A percentile compares a stretch with the other conserved stretches of the same genome.
These are phyloP conservation scores for Epinephelus lanceolatus DNA, from an alignment of 2,113 vertebrate genomes.

Conservation along the genomic window DNA sequence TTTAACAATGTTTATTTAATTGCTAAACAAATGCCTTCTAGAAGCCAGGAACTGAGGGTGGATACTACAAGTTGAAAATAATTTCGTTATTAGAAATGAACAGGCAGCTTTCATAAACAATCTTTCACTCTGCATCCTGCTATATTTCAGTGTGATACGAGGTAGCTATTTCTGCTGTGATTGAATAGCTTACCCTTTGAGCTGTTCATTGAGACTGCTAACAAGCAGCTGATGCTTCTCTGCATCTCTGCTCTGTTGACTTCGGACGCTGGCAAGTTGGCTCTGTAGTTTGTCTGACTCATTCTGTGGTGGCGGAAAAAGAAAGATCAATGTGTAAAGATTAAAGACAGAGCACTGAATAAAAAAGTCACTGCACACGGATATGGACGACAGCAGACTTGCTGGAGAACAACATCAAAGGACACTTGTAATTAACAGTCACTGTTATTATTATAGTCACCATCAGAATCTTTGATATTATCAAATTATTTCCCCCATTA, in stretches of 20 bases:
- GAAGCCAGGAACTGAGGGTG: too few relatives aligned
- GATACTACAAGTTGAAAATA: background rate
- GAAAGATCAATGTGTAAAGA: background rate
- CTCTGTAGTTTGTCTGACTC: slow-evolving; percentile 89
- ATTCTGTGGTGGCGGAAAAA: slow-evolving; percentile 79
- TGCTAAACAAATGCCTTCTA: too few relatives aligned
- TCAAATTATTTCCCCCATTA: background rate
- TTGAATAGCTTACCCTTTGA: slow-evolving; percentile 85
- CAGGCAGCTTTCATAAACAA: background rate
- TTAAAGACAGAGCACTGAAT: background rate
- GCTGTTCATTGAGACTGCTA: slow-evolving; percentile 88
- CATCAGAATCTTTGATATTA: background rate
- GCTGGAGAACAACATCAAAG: background rate
- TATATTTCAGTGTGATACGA: background rate
- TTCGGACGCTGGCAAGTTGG: slow-evolving; percentile 85
- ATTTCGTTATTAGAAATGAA: background rate
- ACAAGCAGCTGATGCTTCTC: slow-evolving; percentile 90
- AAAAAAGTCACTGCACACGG: slow-evolving; percentile 55
- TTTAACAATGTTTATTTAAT: too few relatives aligned
- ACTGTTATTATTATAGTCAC: background rate
- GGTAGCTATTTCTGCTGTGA: background rate
- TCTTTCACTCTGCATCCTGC: background rate
- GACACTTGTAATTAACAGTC: background rate
- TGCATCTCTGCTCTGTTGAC: slow-evolving; percentile 86
- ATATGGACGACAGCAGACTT: background rate